These are phyloP conservation scores for Corythornis leucogaster DNA, from an alignment of 2,797 vertebrate genomes.

Conservation along the genomic window DNA sequence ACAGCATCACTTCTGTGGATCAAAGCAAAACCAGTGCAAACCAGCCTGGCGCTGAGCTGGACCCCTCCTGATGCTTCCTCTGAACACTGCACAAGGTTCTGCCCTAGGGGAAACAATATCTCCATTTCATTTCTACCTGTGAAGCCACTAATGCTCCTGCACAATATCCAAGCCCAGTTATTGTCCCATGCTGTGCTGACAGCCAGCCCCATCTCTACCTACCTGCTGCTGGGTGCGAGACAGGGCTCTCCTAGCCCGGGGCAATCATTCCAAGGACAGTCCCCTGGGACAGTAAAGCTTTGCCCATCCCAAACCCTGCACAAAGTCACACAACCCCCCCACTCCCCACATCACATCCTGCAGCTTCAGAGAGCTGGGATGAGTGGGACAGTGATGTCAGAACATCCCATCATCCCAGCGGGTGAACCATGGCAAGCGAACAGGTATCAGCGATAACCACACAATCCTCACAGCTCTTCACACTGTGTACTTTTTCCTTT, in stretches of 20 bases:
- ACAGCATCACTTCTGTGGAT: not conserved
- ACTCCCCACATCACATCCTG: rapidly evolving
- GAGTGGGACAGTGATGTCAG: rapidly evolving
- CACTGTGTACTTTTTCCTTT: not conserved
- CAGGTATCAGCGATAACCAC: not conserved
- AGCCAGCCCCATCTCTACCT: not conserved
- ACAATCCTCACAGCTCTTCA: not conserved
- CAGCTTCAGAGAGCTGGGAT: not conserved
- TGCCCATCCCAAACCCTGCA: not conserved
- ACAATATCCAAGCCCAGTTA: not conserved
- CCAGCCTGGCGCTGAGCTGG: rapidly evolving
- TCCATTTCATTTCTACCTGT: not conserved
- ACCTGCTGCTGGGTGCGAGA: not conserved
- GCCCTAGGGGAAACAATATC: rapidly evolving
- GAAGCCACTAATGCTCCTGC: not conserved
- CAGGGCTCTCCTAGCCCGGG: rapidly evolving
- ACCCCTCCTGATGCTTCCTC: not conserved
- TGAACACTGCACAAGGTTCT: rapidly evolving
- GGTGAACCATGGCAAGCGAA: rapidly evolving
- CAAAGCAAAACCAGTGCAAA: not conserved
- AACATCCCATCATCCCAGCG: not conserved
- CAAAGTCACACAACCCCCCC: too few relatives aligned
- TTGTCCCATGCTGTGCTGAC: not conserved
- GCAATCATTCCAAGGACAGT: rapidly evolving
- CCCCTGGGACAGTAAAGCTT: rapidly evolving